Evolutionary conservation across 2,888 invertebrate genomes (phyloP), one percentile per base, ranked within the genome.

Genomic region (Bellardia bayeri): DNA sequence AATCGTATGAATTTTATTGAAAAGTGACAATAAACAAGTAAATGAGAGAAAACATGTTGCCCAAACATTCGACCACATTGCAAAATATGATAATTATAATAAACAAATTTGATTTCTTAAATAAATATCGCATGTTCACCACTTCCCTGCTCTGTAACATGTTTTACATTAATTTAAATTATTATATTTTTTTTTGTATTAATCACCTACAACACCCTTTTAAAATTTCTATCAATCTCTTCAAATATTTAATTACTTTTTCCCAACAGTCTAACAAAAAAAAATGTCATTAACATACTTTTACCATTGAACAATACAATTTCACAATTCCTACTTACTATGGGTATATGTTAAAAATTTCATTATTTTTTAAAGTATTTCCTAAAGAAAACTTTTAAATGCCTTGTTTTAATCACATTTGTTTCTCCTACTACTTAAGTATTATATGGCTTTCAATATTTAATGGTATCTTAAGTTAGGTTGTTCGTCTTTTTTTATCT

Each of bases 401-500:
- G 42, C 72, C 6, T 54, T 11, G 42, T 33, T 71, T 80, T 71
- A 42, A 72, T n/a, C 37, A 14, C 42, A 16, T 40, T 63, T 58
- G 33, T 63, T 49, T n/a, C 23, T 74, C 45, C 37, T 74, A 56
- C 37, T 74, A 56, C 64, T 37, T 64, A 58, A 33, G 45, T 30
- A 45, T 49, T 58, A 37, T 63, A 14, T 11, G 2, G 14, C 37
- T 58, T 37, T 33, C 3, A 66, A 14, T 42, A 33, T 37, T 83
- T 42, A 63, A 58, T 74, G 42, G 23, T 81, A 45, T 37, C 56
- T 74, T 66, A 66, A 51, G 49, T 49, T 8, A 30, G 13, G 14
- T 61, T 66, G 1, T n/a, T 42, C 51, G 16, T 16, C 30, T 63
- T n/a, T 56, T 13, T 72, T 42, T 4, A 33, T 13, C 8, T 23